A percentile compares a stretch with the other conserved stretches of the same genome.
Evolutionary conservation across 2,888 invertebrate species (phyloP).

Genomic region (Nephrotoma flavescens): DNA sequence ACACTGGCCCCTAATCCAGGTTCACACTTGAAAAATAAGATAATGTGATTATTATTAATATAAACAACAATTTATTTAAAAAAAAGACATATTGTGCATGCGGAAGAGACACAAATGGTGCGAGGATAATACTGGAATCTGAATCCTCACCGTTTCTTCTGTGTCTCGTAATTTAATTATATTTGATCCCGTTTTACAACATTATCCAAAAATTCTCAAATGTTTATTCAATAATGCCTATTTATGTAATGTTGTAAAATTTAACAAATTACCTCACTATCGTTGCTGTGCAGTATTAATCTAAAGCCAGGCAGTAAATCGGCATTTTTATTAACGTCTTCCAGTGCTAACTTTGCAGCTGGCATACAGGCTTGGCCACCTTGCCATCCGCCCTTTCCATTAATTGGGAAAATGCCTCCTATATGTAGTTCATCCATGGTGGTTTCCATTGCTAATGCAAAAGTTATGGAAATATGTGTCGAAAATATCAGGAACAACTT

Average conservation of each 20-base stretch:
- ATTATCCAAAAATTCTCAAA: too few species aligned
- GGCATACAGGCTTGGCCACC: conserved; percentile 98
- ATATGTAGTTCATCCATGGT: conserved; percentile 62
- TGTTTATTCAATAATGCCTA: too few species aligned
- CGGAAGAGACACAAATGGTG: background rate
- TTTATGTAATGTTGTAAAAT: background rate
- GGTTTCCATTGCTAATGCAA: conserved; percentile 6
- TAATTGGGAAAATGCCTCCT: conserved; percentile 97
- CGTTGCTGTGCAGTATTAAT: conserved; percentile 84
- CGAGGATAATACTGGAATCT: background rate
- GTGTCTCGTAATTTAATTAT: too few species aligned
- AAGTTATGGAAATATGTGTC: background rate
- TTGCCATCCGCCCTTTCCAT: conserved; percentile 93
- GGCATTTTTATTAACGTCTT: conserved; percentile 81
- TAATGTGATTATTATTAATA: conserved; percentile 6
- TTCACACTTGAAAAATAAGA: conserved; percentile 65
- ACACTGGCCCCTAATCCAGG: conserved; percentile 96
- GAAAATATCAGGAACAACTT: background rate
- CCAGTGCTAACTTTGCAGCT: conserved; percentile 89
- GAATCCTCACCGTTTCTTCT: background rate
- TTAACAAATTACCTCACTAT: conserved; percentile 68
- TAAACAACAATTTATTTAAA: conserved; percentile 4
- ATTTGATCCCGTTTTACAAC: too few species aligned
- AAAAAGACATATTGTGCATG: background rate
- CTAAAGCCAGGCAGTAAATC: conserved; percentile 85